Evolutionary conservation across 2,888 invertebrate species (phyloP).

Genomic region (Tryphoninae sp.): DNA sequence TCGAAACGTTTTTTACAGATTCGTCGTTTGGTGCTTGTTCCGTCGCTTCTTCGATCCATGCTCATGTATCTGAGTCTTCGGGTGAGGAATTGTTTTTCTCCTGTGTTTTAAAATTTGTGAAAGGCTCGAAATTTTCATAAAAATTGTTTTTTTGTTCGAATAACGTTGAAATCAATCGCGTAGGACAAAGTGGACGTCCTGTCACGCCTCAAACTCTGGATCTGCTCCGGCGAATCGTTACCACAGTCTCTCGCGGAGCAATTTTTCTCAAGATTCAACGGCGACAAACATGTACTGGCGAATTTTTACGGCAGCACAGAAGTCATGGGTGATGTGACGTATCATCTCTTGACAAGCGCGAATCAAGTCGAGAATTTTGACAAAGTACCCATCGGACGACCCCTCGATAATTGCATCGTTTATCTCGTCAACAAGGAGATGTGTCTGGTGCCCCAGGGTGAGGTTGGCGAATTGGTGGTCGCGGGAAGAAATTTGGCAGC

Average conservation of each 20-base stretch:
- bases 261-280: constrained; percentile 90
- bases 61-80: constrained; percentile 88
- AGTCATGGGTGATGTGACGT: constrained; percentile 95
- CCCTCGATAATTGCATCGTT: constrained; percentile 90
- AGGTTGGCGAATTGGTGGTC: constrained; percentile 91
- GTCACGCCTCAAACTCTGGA: constrained; percentile 87
- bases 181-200: constrained; percentile 83
- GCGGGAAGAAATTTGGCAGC: constrained; percentile 90
- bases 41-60: constrained; percentile 90
- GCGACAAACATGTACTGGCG: constrained; percentile 86
- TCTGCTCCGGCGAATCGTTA: constrained; percentile 94
- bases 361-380: constrained; percentile 85
- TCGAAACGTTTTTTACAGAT: constrained; percentile 82
- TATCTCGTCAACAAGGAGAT: constrained; percentile 90
- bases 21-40: constrained; percentile 91
- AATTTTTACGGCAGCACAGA: constrained; percentile 97
- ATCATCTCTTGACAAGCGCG: constrained; percentile 85
- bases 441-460: constrained; percentile 87
- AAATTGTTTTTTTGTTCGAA: neutral
- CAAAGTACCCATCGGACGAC: constrained; percentile 91
- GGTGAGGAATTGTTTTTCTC: constrained; percentile 71
- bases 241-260: constrained; percentile 87
- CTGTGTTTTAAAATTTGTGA: neutral
- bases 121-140: neutral
- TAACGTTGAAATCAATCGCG: constrained; percentile 32